Evolutionary conservation across 1,140 invertebrate genomes (phyloP).

Genomic region (Zeugodacus cucurbitae): DNA sequence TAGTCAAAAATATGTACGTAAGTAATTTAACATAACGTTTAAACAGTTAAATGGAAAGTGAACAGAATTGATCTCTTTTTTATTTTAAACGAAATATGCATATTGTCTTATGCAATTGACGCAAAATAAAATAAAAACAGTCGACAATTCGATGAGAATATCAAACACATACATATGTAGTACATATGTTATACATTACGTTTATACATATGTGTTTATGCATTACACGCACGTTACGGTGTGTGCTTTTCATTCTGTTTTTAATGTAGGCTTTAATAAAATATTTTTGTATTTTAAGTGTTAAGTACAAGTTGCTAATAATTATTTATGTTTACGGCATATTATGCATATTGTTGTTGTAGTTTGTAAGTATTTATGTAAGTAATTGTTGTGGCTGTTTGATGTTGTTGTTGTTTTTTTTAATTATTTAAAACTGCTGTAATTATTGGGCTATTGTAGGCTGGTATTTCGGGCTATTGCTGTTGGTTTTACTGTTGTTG

Average conservation of each 20-base stretch:
- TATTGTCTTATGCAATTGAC: background rate
- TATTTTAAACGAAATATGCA: background rate
- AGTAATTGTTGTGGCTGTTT: background rate
- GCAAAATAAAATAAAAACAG: conserved; percentile 32
- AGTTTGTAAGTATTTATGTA: background rate
- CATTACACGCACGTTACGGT: background rate
- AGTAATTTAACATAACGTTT: background rate
- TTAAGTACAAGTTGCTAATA: background rate
- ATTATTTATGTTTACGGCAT: conserved; percentile 17
- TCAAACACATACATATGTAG: background rate
- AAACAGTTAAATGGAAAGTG: background rate
- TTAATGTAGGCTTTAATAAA: background rate
- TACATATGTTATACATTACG: background rate
- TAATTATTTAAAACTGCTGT: background rate
- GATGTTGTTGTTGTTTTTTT: background rate
- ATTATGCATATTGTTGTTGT: background rate
- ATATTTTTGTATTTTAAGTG: background rate
- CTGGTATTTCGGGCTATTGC: conserved; percentile 21
- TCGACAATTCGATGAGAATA: background rate
- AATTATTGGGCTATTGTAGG: conserved; percentile 15
- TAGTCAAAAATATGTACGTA: conserved; percentile 1
- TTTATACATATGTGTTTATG: background rate
- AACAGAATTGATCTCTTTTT: background rate
- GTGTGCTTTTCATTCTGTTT: background rate
- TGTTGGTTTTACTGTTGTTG: conserved; percentile 10